Percentiles rank a stretch among this genome's conserved stretches.
Conservation (phyloP, 2,113 vertebrate species). For the Etheostoma spectabile region DNA sequence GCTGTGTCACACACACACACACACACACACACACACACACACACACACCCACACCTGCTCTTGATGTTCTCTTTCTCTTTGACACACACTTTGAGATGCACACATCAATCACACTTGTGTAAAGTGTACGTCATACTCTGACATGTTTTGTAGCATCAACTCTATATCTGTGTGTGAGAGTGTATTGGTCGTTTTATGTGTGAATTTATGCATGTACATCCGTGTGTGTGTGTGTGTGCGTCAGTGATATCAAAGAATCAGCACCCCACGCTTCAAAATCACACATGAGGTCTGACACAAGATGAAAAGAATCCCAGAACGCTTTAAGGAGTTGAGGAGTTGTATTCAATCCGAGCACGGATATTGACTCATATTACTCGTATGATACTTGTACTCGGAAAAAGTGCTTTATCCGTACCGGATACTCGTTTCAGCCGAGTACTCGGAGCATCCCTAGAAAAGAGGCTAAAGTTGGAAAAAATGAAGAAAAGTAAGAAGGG, state of each 20-base stretch:
- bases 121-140: conserved; percentile 17
- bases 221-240: neutral
- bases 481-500: neutral
- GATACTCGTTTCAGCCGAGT: too few species aligned
- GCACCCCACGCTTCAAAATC: conserved; percentile 23
- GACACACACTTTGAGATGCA: neutral
- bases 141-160: conserved; percentile 20
- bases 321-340: too few species aligned
- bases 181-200: neutral
- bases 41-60: conserved; percentile 20
- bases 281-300: conserved; percentile 33
- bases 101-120: conserved; percentile 10
- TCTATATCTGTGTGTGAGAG: conserved; percentile 7
- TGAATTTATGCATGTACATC: conserved; percentile 10
- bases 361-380: too few species aligned
- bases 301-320: too few species aligned
- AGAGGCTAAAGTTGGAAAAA: too few species aligned
- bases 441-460: too few species aligned
- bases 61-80: conserved; percentile 10
- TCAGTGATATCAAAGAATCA: conserved; percentile 12
- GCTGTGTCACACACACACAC: neutral
- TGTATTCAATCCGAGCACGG: too few species aligned
- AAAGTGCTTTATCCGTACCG: too few species aligned
- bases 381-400: too few species aligned
- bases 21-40: neutral